Conservation (phyloP, 2,797 vertebrate genomes). For the Ctenochaetus hawaiiensis region DNA sequence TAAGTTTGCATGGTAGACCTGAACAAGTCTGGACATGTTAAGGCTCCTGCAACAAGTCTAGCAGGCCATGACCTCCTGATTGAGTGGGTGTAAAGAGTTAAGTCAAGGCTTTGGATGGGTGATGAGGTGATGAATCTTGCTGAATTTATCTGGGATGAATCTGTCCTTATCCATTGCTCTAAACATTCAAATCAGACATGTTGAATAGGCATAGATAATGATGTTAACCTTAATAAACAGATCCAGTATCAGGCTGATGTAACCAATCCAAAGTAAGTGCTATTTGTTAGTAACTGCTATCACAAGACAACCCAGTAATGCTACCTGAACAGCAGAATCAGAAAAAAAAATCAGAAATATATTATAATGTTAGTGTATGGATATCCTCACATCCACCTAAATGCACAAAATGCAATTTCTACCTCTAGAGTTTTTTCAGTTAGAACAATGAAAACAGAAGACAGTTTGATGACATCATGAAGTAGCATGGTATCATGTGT, state of each 20-base stretch:
- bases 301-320: background rate
- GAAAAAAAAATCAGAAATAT: background rate
- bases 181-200: slow-evolving; percentile 17
- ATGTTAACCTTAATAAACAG: background rate
- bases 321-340: background rate
- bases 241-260: slow-evolving; percentile 6
- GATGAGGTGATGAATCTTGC: slow-evolving; percentile 30
- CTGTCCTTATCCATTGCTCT: background rate
- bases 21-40: slow-evolving; percentile 67
- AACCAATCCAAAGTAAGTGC: background rate
- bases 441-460: too few species aligned
- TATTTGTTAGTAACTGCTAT: background rate
- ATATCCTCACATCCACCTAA: background rate
- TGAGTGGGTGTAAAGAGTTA: slow-evolving; percentile 40
- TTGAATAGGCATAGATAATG: background rate
- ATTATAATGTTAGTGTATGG: too few species aligned
- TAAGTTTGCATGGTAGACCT: slow-evolving; percentile 19
- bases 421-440: too few species aligned
- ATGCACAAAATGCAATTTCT: too few species aligned
- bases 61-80: slow-evolving; percentile 34
- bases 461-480: too few species aligned
- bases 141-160: too few species aligned
- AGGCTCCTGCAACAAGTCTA: slow-evolving; percentile 17
- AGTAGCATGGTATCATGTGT: too few species aligned
- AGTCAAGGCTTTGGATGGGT: slow-evolving; percentile 8